phyloP scores from a whole-genome alignment of 1,140 invertebrate species.

The Spodoptera frugiperda region DNA sequence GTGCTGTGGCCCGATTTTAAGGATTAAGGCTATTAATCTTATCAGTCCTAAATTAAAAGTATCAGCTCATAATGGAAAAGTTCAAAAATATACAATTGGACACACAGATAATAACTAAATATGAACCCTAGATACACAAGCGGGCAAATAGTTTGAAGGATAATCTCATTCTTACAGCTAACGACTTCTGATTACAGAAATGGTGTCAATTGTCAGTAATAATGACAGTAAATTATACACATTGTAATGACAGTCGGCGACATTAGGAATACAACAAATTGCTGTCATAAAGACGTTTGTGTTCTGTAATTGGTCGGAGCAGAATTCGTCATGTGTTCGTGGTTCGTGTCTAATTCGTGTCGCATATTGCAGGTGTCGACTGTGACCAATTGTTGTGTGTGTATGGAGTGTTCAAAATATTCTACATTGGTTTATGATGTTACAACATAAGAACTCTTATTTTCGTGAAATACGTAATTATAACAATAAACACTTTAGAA shows the following conservation, averaged over 20 bases:
- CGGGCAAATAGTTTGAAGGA: slow-evolving; percentile 12
- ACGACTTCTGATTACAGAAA: slow-evolving; percentile 27
- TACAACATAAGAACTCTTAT: too few species aligned
- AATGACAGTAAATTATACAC: slow-evolving; percentile 31
- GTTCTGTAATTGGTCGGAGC: slow-evolving; percentile 25
- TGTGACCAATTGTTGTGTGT: too few species aligned
- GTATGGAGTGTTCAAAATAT: too few species aligned
- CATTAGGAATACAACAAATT: slow-evolving; percentile 33
- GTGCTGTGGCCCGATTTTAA: too few species aligned
- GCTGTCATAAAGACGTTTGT: slow-evolving; percentile 31
- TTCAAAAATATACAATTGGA: background rate
- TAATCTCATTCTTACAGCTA: slow-evolving; percentile 36
- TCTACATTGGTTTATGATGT: too few species aligned
- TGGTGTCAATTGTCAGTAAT: slow-evolving; percentile 33
- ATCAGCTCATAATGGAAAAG: too few species aligned
- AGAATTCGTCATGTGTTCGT: slow-evolving; percentile 27
- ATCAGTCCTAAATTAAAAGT: too few species aligned
- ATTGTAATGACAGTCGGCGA: slow-evolving; percentile 29
- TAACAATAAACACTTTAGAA: too few species aligned
- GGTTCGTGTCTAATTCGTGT: slow-evolving; percentile 15
- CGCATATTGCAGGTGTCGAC: background rate
- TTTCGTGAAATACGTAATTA: too few species aligned
- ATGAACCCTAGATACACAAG: background rate
- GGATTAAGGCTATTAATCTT: too few species aligned
- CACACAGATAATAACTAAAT: background rate